Evolutionary conservation across 1,140 invertebrate species (phyloP).

Genomic region (Eubasilissa regina): DNA sequence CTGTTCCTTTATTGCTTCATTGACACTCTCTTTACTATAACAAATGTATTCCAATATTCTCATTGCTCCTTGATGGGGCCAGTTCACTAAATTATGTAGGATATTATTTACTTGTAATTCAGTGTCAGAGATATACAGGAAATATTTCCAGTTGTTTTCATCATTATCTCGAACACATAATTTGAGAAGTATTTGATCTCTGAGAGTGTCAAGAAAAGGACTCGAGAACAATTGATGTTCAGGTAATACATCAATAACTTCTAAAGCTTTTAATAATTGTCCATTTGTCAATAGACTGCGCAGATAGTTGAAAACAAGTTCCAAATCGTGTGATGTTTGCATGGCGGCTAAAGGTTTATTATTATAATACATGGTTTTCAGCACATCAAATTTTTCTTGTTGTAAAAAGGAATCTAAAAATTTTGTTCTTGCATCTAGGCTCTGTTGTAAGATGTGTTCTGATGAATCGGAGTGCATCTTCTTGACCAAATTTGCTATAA

Average conservation of each 20-base stretch:
- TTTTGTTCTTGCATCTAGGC: slow-evolving; percentile 68
- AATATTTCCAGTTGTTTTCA: slow-evolving; percentile 68
- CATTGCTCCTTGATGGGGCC: slow-evolving; percentile 68
- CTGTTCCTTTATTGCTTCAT: slow-evolving; percentile 65
- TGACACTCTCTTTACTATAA: slow-evolving; percentile 64
- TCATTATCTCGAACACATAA: slow-evolving; percentile 66
- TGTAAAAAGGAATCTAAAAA: slow-evolving; percentile 70
- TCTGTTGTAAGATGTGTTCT: slow-evolving; percentile 67
- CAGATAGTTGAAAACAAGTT: slow-evolving; percentile 66
- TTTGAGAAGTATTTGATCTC: slow-evolving; percentile 69
- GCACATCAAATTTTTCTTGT: slow-evolving; percentile 66
- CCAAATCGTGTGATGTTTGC: slow-evolving; percentile 67
- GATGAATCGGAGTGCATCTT: slow-evolving; percentile 68
- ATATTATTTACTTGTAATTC: slow-evolving; percentile 67
- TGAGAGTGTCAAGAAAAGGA: slow-evolving; percentile 65
- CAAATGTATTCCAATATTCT: slow-evolving; percentile 68
- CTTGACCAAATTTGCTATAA: slow-evolving; percentile 69
- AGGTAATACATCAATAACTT: slow-evolving; percentile 67
- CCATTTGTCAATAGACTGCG: slow-evolving; percentile 64
- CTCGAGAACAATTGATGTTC: slow-evolving; percentile 66
- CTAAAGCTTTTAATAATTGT: slow-evolving; percentile 67
- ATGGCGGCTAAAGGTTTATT: slow-evolving; percentile 70
- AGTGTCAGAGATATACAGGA: slow-evolving; percentile 66
- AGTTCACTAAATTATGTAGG: slow-evolving; percentile 66
- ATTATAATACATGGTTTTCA: slow-evolving; percentile 66